Evolutionary conservation across 2,797 vertebrate genomes (phyloP), one percentile per base, ranked within the genome.

Genomic region (Pachyuromys duprasi): DNA sequence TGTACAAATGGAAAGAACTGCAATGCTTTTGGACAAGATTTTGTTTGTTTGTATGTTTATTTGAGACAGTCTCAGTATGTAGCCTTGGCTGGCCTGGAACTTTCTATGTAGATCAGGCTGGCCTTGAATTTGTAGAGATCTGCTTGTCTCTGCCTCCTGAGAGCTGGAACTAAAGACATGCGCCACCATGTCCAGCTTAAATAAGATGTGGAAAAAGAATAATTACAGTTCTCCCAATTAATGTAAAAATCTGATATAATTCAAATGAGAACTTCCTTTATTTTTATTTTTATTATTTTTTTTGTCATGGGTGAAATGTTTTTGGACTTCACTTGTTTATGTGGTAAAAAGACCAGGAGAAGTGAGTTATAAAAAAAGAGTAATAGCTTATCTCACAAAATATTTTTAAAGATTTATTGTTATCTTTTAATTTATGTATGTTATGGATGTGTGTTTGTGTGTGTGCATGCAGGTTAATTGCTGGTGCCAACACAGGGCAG

Each of bases 311-410:
- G 4, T 90, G 67, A 86, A 91, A 82, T 72, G 2, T 92, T 74
- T 84, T 55, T 75, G 55, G 28, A 92, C 49, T 70, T 90, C 26
- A 92, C 74, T 90, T 84, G 55, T 79, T 95, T 31, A n/a, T 60
- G 88, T 81, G 36, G 31, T 62, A 92, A 95, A 90, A 86, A 72
- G 83, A n/a, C 63, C 65, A 88, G 31, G 42, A 76, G 80, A 91
- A 69, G 14, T 13, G 18, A 92, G 86, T 63, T 65, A 75, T 76
- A 67, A 86, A 92, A 92, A 90, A 81, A 62, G 12, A 62, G 18
- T 39, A 82, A 28, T 39, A 81, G n/a, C n/a, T 82, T 28, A 82
- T 62, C 14, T 82, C 57, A 81, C 22, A n/a, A 82, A 62, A 39
- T 82, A 82, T 28, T 42, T 81, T 62, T 53, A 63, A 42, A 82